These are phyloP conservation scores for Rousettus leschenaultii DNA, from an alignment of 2,113 vertebrate genomes.

Conservation along the genomic window DNA sequence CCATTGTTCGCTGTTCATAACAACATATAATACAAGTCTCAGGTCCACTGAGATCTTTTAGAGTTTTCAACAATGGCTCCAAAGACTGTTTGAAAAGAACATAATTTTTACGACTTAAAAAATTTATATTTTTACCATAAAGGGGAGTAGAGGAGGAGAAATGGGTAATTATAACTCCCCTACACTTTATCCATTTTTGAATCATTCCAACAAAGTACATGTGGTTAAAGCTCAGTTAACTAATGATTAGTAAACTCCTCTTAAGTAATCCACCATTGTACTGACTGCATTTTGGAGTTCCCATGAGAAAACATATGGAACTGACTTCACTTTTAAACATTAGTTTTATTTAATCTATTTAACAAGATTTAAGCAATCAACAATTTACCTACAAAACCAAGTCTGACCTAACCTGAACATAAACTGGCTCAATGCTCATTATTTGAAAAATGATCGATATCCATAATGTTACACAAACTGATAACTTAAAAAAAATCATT, in stretches of 20 bases:
- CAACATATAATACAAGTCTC: slow-evolving; percentile 94
- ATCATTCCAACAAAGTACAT: background rate
- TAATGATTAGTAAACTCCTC: background rate
- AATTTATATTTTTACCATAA: background rate
- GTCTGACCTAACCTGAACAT: background rate
- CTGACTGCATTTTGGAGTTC: background rate
- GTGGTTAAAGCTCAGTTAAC: background rate
- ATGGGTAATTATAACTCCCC: background rate
- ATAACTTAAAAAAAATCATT: background rate
- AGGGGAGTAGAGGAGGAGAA: background rate
- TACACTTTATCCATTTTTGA: background rate
- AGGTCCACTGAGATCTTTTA: slow-evolving; percentile 89
- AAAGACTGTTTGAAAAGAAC: slow-evolving; percentile 86
- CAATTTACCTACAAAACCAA: background rate
- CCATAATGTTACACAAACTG: background rate
- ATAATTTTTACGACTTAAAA: slow-evolving; percentile 23
- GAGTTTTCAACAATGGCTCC: slow-evolving; percentile 90
- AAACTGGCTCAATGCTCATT: background rate
- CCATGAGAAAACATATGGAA: slow-evolving; percentile 3
- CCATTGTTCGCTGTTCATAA: slow-evolving; percentile 95
- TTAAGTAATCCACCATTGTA: background rate
- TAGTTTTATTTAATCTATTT: slow-evolving; percentile 7
- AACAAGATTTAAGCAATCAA: slow-evolving; percentile 44
- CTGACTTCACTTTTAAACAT: background rate
- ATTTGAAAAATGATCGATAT: background rate